phyloP scores from a whole-genome alignment of 1,140 invertebrate species.

The Sarcophaga peregrina region DNA sequence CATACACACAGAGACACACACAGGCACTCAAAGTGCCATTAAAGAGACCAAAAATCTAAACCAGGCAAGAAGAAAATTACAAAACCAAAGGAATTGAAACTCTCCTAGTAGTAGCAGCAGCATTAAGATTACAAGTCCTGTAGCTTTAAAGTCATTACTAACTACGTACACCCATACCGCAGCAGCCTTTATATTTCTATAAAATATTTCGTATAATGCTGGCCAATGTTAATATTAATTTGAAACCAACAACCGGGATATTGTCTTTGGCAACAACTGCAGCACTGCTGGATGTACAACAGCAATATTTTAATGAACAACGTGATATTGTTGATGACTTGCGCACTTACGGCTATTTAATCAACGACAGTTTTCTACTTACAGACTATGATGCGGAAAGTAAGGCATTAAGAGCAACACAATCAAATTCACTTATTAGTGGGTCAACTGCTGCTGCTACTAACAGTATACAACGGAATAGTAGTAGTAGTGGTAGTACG shows the following conservation, averaged over 20 bases:
- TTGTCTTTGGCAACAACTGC: background rate
- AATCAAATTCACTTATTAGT: background rate
- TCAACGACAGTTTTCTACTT: slow-evolving; percentile 21
- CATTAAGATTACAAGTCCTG: too few relatives aligned
- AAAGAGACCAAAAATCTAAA: too few relatives aligned
- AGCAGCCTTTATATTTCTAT: too few relatives aligned
- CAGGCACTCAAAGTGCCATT: too few relatives aligned
- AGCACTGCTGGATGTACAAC: slow-evolving; percentile 4
- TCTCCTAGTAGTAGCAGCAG: too few relatives aligned
- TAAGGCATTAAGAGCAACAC: background rate
- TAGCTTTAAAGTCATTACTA: too few relatives aligned
- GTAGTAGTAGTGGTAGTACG: too few relatives aligned
- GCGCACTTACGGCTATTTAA: slow-evolving; percentile 33
- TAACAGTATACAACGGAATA: too few relatives aligned
- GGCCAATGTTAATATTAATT: background rate
- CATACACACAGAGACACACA: background rate
- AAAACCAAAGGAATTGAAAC: too few relatives aligned
- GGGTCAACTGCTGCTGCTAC: background rate
- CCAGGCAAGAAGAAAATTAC: too few relatives aligned
- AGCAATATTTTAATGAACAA: slow-evolving; percentile 33
- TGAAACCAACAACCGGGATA: slow-evolving; percentile 19
- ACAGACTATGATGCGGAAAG: slow-evolving; percentile 4
- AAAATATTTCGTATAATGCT: too few relatives aligned
- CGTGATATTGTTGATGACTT: slow-evolving; percentile 23
- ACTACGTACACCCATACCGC: too few relatives aligned